Base-by-base conservation (phyloP, 2,113 vertebrate genomes). In the Thalassarche chlororhynchos region DNA sequence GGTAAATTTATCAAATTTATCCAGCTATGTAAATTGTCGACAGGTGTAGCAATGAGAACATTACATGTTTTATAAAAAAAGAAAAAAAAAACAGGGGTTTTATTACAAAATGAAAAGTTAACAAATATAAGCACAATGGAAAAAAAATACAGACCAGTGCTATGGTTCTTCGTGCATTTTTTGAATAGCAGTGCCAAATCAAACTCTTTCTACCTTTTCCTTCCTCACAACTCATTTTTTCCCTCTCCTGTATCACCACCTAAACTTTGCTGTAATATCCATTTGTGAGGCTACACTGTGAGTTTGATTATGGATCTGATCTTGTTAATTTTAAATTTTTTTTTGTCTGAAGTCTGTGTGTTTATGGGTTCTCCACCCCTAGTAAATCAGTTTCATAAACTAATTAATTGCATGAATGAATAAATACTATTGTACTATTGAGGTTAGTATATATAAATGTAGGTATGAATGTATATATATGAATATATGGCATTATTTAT, bases 81-180 rank as follows among this genome's bases (percentile, higher is more conserved):
- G 16, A 17, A 8, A 29, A 15, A 13, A 8, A 13, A 31, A 4
- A 38, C 38, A 38, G 1, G 1, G 2, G 0, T 1, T 29, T 74
- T 70, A 38, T 42, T 25, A 32, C 9, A 79, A 79, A 93, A 71
- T 5, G 17, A 12, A 32, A 74, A 25, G 15, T 46, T 47, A 20
- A 86, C 75, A 85, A 57, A 52, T 15, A 31, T 8, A 51, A 70
- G 10, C 29, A 51, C 24, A 65, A 70, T 32, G 7, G 29, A 86
- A 76, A 6, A 71, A 86, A 25, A 42, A 36, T 28, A 38, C 1
- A 3, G 40, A 70, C 20, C 46, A 29, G 11, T 57, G 17, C 8
- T 64, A 49, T 32, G 36, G 7, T 2, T n/a, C 32, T 80, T 87
- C 26, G 40, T 58, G 9, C 1, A 18, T 70, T 75, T 83, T 78